Conservation (phyloP, 2,113 vertebrate genomes). For the Microcebus murinus region DNA sequence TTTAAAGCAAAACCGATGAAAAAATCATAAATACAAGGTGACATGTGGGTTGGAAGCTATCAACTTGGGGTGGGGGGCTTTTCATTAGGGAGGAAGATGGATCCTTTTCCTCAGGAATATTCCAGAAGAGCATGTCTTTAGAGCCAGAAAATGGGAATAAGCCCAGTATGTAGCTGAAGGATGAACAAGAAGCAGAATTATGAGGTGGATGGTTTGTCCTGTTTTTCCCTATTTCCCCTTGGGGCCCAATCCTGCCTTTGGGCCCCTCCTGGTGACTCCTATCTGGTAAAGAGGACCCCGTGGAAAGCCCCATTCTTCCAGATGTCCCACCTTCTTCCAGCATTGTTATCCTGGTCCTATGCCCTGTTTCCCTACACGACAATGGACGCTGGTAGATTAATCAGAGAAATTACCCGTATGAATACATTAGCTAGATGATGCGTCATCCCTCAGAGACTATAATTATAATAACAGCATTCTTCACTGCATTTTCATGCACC, state of each 20-base stretch:
- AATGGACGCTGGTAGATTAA: neutral
- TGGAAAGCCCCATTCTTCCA: no score
- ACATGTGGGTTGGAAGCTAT: neutral
- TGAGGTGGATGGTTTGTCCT: neutral
- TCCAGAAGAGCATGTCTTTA: neutral
- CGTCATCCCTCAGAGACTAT: neutral
- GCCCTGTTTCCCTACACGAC: neutral
- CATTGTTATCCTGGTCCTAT: neutral
- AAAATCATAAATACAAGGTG: constrained; percentile 27
- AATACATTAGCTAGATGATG: neutral
- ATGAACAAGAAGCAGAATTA: neutral
- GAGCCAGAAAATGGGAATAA: neutral
- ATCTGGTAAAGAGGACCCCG: neutral
- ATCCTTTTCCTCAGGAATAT: neutral
- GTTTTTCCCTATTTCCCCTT: neutral
- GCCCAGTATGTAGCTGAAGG: neutral
- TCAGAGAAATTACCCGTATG: neutral
- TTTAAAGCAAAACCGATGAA: neutral
- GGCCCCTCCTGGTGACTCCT: neutral
- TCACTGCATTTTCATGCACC: neutral
- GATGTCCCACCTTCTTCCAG: no score
- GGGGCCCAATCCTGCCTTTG: neutral
- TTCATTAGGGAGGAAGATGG: accelerated
- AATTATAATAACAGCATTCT: neutral
- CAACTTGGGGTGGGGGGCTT: neutral